These are phyloP conservation scores for Danio albolineatus DNA, from an alignment of 2,797 vertebrate genomes.

Conservation along the genomic window DNA sequence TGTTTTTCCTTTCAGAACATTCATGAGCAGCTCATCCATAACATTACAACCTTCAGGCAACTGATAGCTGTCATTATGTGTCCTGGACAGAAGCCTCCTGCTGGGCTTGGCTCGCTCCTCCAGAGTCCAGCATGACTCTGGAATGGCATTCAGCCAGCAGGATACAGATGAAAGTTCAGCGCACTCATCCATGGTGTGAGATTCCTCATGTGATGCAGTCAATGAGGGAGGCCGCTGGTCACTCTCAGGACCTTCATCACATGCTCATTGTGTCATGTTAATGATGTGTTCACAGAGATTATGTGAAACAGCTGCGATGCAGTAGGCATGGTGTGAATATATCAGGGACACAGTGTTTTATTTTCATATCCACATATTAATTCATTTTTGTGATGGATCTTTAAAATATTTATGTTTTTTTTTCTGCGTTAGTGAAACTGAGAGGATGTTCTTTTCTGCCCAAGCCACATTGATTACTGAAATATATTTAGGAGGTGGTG, in stretches of 20 bases:
- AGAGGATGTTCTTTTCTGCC: conserved; percentile 5
- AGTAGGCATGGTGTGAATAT: not conserved
- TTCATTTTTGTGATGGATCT: not conserved
- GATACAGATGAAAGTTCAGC: conserved; percentile 30
- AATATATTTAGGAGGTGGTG: not conserved
- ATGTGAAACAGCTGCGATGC: not conserved
- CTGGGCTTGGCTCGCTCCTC: not conserved
- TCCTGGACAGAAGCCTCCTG: conserved; percentile 15
- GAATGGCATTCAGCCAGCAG: conserved; percentile 37
- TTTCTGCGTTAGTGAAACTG: not conserved
- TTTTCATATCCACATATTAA: not conserved
- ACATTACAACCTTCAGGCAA: conserved; percentile 12
- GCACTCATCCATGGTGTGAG: not conserved
- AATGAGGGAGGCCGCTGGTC: not conserved
- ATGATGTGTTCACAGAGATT: not conserved
- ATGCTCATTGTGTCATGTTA: not conserved
- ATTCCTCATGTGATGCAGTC: conserved; percentile 9
- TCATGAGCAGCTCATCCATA: not conserved
- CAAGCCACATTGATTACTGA: conserved; percentile 16
- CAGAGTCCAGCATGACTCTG: conserved; percentile 26
- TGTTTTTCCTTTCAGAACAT: not conserved
- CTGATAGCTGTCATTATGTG: conserved; percentile 18
- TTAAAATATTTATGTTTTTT: too few species aligned
- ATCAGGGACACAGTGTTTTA: not conserved
- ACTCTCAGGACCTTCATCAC: not conserved